A percentile compares a stretch with the other conserved stretches of the same genome.
Conservation (phyloP, 2,888 invertebrate species). For the Brachylomia viminalis region DNA sequence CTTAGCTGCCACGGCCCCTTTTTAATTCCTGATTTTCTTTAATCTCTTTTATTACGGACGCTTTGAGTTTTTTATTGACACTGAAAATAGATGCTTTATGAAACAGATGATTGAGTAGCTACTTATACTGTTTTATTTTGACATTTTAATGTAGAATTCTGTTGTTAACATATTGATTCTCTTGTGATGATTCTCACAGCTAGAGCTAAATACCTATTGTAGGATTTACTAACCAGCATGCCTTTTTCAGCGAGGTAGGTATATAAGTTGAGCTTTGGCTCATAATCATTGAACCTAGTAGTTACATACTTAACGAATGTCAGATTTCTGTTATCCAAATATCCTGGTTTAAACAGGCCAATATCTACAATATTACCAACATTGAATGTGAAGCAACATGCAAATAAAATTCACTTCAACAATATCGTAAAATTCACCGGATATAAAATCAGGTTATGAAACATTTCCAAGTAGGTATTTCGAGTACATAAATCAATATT, state of each 20-base stretch:
- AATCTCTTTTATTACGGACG: too few relatives aligned
- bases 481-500: conserved; percentile 12
- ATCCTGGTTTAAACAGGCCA: background rate
- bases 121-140: too few relatives aligned
- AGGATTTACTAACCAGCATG: background rate
- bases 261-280: background rate
- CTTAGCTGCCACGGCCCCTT: too few relatives aligned
- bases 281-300: background rate
- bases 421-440: conserved; percentile 28
- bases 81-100: background rate
- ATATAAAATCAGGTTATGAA: conserved; percentile 24
- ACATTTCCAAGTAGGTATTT: conserved; percentile 15
- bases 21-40: too few relatives aligned
- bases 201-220: background rate
- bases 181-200: background rate
- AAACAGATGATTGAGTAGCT: background rate
- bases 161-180: background rate
- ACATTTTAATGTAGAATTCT: background rate
- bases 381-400: background rate
- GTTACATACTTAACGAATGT: background rate
- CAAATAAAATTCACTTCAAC: conserved; percentile 10
- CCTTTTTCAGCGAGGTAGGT: background rate
- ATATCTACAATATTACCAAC: background rate
- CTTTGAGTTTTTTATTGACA: too few relatives aligned
- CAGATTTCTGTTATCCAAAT: too few relatives aligned